Evolutionary conservation across 2,888 invertebrate species (phyloP), one percentile per base, ranked within the genome.

Genomic region (Serrognathus titanus): DNA sequence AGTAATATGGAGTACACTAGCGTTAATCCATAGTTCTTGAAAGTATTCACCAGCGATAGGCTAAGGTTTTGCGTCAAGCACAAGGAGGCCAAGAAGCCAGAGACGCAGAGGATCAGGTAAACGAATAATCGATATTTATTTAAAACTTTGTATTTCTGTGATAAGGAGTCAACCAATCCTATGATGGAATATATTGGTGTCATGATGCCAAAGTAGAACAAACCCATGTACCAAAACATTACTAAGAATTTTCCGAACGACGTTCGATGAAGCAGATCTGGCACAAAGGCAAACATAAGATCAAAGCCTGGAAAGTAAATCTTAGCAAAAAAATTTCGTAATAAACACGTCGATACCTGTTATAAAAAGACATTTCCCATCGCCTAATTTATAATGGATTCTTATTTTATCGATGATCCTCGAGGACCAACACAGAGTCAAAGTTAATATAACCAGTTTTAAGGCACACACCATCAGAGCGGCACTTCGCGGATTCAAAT

Each of bases 161-260:
- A 47, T 13, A 63, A 43, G 0, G 63, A 51, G 20, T 57, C 52
- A 8, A 59, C 53, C 10, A 53, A 38, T 12, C 53, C 55, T 8
- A 60, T 56, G 10, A 38, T 37, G 7, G 55, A 53, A 13, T 57
- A 59, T 40, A 61, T 11, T 11, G 46, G n/a, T 10, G 55, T 40
- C 9, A 50, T 20, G 40, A 51, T 41, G 1, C 43, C 39, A 11
- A 51, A 56, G 43, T 47, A 52, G 20, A 55, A 47, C 11, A 63
- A 13, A 3, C 46, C 51, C 5, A 54, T 11, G 20, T 55, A 61
- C 63, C 63, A 63, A 16, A 62, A 11, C n/a, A 53, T 11, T 0
- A 40, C 36, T 13, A 54, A 40, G 39, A 54, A 11, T 13, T 53
- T 13, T 9, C 58, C 54, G 12, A 58, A 54, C 10, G 38, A 12